Base-by-base conservation (phyloP, 2,888 invertebrate genomes). In the Andrena bicolor region DNA sequence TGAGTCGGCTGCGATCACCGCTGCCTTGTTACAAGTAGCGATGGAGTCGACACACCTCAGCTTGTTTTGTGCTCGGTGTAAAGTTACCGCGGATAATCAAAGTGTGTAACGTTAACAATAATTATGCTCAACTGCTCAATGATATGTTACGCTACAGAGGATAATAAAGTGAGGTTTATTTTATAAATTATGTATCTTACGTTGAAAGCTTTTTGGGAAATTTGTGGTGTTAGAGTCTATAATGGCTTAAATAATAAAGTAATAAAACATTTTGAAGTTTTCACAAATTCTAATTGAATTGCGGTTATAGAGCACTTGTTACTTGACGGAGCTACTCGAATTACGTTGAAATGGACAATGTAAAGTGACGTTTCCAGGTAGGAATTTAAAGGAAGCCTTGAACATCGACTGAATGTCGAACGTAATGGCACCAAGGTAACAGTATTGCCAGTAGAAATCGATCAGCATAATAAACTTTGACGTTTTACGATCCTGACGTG, bases 371-470 rank as follows among this genome's bases (percentile, higher is more conserved):
- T 13, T 51, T 58, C 32, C 20, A 20, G 41, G 60, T 1, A 23
- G 61, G 56, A 79, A 79, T 73, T 60, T 49, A 32, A 64, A 51
- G 23, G 80, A 48, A 73, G 32, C 63, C 72, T 73, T 69, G 58
- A 35, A 41, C 20, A 58, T 68, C 28, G 49, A 32, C 2, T 35
- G 63, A 73, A 73, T 69, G 68, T 69, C 80, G 69, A 69, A 69
- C 64, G 35, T 49, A 63, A 73, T 66, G 58, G 30, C n/a, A 49
- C 32, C 49, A 30, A 63, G 49, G 68, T 70, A 79, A 76, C 23
- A 32, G 70, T 58, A 69, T 69, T 79, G 28, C 53, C n/a, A 65
- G 49, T 26, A 69, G 72, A 79, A 81, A 79, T 71, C 58, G 80
- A 81, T 73, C 64, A 51, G 64, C 64, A 51, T 80, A 69, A 73